A percentile compares a stretch with the other conserved stretches of the same genome.
Conservation (phyloP, 53 echinoderm and acorn worm genomes). For the Pentamera pediparva region DNA sequence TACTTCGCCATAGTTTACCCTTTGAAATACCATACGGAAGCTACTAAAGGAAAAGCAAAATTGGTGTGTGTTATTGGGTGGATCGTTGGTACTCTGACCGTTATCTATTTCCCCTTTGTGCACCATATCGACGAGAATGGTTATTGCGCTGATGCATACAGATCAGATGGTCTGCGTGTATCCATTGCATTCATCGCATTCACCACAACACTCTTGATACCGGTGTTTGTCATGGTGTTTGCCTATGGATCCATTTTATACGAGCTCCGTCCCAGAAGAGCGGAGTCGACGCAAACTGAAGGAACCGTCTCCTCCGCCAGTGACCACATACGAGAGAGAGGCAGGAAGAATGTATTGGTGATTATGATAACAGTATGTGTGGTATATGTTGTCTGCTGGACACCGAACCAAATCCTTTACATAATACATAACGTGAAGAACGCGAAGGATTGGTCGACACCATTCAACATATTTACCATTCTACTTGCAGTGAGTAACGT, state of each 20-base stretch:
- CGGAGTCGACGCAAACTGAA: no score
- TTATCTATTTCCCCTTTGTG: neutral
- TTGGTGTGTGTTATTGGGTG: neutral
- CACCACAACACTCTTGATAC: neutral
- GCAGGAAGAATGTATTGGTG: neutral
- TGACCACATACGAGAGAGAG: neutral
- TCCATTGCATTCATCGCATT: conserved; percentile 1
- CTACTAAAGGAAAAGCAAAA: neutral
- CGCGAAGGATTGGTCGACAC: neutral
- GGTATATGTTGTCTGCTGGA: conserved; percentile 13
- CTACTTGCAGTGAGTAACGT: conserved; percentile 8
- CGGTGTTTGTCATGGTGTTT: conserved; percentile 7
- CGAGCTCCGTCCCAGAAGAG: neutral
- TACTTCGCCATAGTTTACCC: conserved; percentile 10
- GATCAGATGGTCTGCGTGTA: neutral
- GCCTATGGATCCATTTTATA: conserved; percentile 6
- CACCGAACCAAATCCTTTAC: conserved; percentile 22
- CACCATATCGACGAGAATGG: neutral
- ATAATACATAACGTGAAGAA: neutral
- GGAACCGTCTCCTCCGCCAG: neutral
- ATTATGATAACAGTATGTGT: conserved; percentile 9
- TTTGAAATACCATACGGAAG: neutral
- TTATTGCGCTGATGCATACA: neutral
- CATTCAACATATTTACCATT: neutral
- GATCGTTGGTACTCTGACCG: neutral